These are phyloP conservation scores for Nyctibius grandis DNA, from an alignment of 2,797 vertebrate genomes.

Conservation along the genomic window DNA sequence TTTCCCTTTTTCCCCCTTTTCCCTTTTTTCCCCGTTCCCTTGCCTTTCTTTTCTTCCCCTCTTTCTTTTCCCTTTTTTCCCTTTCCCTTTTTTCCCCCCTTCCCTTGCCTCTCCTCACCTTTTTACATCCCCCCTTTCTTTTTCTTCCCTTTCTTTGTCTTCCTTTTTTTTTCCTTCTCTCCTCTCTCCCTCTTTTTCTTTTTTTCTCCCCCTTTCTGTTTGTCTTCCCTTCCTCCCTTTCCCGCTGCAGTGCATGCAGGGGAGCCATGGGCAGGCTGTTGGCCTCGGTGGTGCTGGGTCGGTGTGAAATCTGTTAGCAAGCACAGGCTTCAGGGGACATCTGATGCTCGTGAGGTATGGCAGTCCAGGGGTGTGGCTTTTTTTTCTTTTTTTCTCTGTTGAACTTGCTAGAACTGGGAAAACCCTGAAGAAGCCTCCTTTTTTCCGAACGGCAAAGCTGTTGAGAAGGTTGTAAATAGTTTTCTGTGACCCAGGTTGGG, in stretches of 20 bases:
- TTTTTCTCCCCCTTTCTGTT: too few species aligned
- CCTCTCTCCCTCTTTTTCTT: neutral
- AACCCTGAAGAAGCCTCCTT: neutral
- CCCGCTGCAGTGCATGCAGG: rapidly evolving
- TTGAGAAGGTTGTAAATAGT: neutral
- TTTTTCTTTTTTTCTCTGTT: neutral
- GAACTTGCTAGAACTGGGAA: neutral
- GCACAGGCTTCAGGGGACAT: neutral
- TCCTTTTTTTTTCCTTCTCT: too few species aligned
- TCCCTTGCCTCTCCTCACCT: neutral
- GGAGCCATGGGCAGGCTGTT: neutral
- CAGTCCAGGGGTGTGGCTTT: neutral
- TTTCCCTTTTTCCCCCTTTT: too few species aligned
- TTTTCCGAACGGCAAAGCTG: neutral
- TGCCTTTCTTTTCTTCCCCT: neutral
- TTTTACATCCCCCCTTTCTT: neutral
- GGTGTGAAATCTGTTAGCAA: neutral
- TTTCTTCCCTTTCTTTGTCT: neutral
- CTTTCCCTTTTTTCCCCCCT: too few species aligned
- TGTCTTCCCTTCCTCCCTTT: neutral
- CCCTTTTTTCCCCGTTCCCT: too few species aligned
- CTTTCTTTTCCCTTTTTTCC: neutral
- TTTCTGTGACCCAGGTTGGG: neutral
- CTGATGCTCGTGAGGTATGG: neutral
- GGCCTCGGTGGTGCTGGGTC: neutral